Percentiles rank a stretch among this genome's conserved stretches.
Conservation (phyloP, 2,888 invertebrate species). For the Idaea dimidiata region DNA sequence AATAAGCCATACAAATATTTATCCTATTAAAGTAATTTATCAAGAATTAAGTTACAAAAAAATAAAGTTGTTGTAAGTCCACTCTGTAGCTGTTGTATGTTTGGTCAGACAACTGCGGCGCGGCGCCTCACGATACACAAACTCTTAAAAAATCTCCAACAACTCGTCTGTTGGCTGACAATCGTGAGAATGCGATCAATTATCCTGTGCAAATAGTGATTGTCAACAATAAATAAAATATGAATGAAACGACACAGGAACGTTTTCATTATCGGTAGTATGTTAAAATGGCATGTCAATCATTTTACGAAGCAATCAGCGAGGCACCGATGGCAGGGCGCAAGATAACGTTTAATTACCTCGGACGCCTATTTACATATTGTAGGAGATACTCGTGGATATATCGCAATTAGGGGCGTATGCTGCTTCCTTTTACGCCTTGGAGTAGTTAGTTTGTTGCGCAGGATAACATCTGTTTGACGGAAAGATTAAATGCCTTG, state of each 20-base stretch:
- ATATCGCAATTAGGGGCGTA: constrained; percentile 77
- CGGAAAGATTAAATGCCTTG: constrained; percentile 62
- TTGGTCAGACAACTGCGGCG: constrained; percentile 46
- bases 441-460: constrained; percentile 54
- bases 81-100: constrained; percentile 39
- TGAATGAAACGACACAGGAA: constrained; percentile 63
- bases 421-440: constrained; percentile 71
- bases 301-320: constrained; percentile 76
- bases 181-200: constrained; percentile 80
- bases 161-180: constrained; percentile 70
- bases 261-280: constrained; percentile 73
- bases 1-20: constrained; percentile 61
- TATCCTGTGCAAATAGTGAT: constrained; percentile 77
- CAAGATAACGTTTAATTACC: constrained; percentile 79
- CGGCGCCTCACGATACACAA: constrained; percentile 53
- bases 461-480: constrained; percentile 69
- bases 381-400: constrained; percentile 71
- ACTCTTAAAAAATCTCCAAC: constrained; percentile 68
- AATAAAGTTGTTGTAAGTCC: constrained; percentile 17
- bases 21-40: constrained; percentile 68
- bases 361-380: constrained; percentile 77
- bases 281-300: constrained; percentile 76
- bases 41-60: constrained; percentile 48
- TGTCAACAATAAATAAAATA: constrained; percentile 73
- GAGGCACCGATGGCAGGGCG: constrained; percentile 60